Evolutionary conservation across 2,113 vertebrate species (phyloP).

Genomic region (Taurulus bubalis): DNA sequence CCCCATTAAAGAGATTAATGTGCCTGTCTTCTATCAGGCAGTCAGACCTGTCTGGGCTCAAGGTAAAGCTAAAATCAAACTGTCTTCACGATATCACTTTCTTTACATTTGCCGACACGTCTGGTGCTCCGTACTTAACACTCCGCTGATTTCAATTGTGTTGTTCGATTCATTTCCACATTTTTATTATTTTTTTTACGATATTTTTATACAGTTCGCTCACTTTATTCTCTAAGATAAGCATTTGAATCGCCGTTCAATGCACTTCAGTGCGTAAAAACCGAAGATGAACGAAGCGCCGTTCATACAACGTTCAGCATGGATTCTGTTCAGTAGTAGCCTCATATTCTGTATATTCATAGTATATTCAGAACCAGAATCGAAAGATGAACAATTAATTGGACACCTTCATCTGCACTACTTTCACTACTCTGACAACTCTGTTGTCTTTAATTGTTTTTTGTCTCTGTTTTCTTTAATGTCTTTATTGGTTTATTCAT

Average conservation of each 20-base stretch:
- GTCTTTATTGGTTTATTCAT: too few relatives aligned
- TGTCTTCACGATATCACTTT: constrained; percentile 28
- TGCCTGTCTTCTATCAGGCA: constrained; percentile 45
- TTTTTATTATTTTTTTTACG: too few relatives aligned
- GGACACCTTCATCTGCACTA: too few relatives aligned
- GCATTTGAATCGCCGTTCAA: background rate
- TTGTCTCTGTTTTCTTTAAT: too few relatives aligned
- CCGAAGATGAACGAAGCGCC: background rate
- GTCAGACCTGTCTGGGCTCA: constrained; percentile 38
- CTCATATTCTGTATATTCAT: background rate
- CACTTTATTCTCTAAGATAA: background rate
- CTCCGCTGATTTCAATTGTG: background rate
- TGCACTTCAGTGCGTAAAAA: background rate
- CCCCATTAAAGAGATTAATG: constrained; percentile 62
- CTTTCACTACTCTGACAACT: too few relatives aligned
- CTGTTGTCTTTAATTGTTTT: too few relatives aligned
- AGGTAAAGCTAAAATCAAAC: constrained; percentile 54
- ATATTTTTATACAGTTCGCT: background rate
- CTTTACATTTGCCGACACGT: constrained; percentile 23
- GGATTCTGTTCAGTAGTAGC: background rate
- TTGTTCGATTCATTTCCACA: background rate
- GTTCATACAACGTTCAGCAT: background rate
- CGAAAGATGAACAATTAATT: too few relatives aligned
- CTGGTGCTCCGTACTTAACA: background rate
- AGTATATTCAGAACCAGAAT: too few relatives aligned